Percentiles rank a stretch among this genome's conserved stretches.
phyloP scores from a whole-genome alignment of 2,113 vertebrate genomes.

The Otis tarda region DNA sequence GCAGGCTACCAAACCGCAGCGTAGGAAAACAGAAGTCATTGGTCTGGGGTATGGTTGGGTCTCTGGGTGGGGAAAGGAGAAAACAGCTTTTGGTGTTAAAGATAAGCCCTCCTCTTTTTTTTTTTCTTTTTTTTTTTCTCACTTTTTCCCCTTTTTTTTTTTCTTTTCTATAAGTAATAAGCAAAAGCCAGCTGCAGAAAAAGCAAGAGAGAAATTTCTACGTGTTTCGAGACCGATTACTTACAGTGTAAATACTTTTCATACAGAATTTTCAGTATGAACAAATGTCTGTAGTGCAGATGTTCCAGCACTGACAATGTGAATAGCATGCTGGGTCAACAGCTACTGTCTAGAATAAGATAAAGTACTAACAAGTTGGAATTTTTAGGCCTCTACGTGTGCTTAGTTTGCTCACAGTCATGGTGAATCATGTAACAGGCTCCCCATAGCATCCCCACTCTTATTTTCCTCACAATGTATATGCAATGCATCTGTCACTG shows the following conservation, averaged over 20 bases:
- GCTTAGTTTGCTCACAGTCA: background rate
- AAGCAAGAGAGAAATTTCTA: background rate
- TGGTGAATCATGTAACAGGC: accelerated
- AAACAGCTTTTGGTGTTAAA: background rate
- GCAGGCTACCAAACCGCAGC: background rate
- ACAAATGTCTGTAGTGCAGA: background rate
- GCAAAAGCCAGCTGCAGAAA: background rate
- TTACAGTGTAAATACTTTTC: background rate
- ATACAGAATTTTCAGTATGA: background rate
- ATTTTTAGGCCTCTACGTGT: background rate
- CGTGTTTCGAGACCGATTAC: background rate
- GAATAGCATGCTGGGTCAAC: background rate
- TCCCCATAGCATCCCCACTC: background rate
- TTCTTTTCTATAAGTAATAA: background rate
- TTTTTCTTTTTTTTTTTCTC: background rate
- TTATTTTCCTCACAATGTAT: background rate
- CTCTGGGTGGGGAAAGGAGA: background rate
- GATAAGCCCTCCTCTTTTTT: background rate
- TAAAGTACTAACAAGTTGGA: background rate
- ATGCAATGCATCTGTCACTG: background rate
- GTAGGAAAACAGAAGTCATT: background rate
- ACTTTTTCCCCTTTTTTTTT: background rate
- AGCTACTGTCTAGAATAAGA: background rate
- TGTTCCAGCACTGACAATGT: background rate
- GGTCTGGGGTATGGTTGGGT: background rate